Base-by-base conservation (phyloP, 2,797 vertebrate species). In the Phyllotis vaccarum region DNA sequence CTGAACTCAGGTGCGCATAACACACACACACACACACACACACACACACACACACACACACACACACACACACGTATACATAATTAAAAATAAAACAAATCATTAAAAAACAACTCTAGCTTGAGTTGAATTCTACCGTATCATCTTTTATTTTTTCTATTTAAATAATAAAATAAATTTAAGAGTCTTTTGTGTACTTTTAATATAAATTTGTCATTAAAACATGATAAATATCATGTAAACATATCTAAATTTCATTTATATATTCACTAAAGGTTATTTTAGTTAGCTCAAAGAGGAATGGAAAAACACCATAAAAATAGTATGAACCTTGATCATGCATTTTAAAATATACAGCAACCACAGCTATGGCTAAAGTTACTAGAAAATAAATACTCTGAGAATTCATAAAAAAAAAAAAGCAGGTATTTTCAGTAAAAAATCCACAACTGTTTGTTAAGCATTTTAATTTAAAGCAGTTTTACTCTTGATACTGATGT, bases 131-230 rank as follows among this genome's bases (percentile, higher is more conserved):
- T 72, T 5, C 13, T 21, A 6, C 78, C 66, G 34, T 16, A 64
- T 14, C 54, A 70, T 9, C 22, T 68, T 86, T 90, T 29, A 52
- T 37, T 74, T 19, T 54, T 86, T n/a, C 80, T 0, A 2, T 75
- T 76, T 82, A 54, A 60, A 62, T 1, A 93, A 89, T 27, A 88
- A 87, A 54, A 74, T 14, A 94, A 91, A 82, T 87, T 27, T 49
- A 58, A 0, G 2, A 9, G 8, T 37, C 19, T 81, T 80, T 22
- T 10, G 58, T 81, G 16, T 56, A 10, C 37, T 14, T 66, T 79
- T 95, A 91, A 37, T 34, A 60, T 86, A 5, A 72, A 54, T 60
- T 17, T 94, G 49, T 34, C n/a, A 93, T 82, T 89, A 40, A 89
- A 0, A 0, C 6, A 49, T 76, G 46, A 81, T 34, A 74, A 74